Conservation (phyloP, 1,140 invertebrate species). For the Argopecten irradians region DNA sequence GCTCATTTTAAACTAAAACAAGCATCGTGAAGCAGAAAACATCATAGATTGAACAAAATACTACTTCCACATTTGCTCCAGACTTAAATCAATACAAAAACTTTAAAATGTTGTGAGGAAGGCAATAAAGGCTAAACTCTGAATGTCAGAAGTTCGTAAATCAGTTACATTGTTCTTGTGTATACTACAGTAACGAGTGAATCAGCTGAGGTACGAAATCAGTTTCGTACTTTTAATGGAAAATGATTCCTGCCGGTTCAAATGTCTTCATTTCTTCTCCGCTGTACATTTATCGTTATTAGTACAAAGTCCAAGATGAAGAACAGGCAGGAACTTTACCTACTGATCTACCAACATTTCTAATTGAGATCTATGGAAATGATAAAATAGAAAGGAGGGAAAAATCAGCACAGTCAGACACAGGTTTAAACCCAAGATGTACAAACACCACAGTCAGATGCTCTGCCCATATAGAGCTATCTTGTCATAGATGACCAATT, state of each 20-base stretch:
- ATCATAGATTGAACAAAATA: background rate
- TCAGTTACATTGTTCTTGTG: background rate
- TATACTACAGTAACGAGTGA: background rate
- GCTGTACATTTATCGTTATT: background rate
- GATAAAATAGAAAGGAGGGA: too few relatives aligned
- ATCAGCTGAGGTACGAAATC: background rate
- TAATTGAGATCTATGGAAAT: too few relatives aligned
- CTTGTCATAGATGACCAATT: too few relatives aligned
- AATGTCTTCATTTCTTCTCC: background rate
- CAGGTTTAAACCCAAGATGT: too few relatives aligned
- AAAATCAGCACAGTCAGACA: too few relatives aligned
- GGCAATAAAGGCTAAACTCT: background rate
- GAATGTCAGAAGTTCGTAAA: background rate
- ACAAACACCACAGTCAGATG: too few relatives aligned
- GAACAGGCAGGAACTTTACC: background rate
- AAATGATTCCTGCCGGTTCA: background rate
- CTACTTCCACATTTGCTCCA: background rate
- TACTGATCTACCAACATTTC: background rate
- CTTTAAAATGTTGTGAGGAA: background rate
- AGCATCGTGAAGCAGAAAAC: background rate
- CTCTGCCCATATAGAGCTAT: too few relatives aligned
- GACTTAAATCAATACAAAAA: background rate
- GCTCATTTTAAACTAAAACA: too few relatives aligned
- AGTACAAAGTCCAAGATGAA: background rate
- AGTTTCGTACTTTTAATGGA: background rate